These are phyloP conservation scores for Drosophila paracracens DNA, from an alignment of 2,888 invertebrate species.

Conservation along the genomic window DNA sequence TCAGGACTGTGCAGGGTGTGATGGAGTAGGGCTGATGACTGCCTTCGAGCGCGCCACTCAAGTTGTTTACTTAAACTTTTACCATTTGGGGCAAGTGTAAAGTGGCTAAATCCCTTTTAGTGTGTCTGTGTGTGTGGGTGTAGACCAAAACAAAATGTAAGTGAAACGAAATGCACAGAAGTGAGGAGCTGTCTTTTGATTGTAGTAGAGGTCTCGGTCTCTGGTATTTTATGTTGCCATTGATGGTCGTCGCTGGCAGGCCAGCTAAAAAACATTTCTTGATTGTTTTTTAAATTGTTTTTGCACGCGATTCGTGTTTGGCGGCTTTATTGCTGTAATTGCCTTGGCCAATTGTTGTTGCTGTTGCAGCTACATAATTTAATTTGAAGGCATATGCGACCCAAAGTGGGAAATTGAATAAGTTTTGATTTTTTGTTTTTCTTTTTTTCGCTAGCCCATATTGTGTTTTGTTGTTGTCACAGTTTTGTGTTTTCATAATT, in stretches of 20 bases:
- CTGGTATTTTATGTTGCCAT: conserved; percentile 65
- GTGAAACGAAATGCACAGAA: conserved; percentile 24
- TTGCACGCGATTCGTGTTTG: conserved; percentile 78
- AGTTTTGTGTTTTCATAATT: conserved; percentile 35
- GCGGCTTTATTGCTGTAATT: conserved; percentile 77
- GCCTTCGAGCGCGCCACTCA: conserved; percentile 63
- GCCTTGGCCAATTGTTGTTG: conserved; percentile 52
- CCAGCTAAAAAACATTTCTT: conserved; percentile 41
- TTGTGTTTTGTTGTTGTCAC: conserved; percentile 25
- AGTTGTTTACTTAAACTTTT: conserved; percentile 78
- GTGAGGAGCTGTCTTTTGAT: conserved; percentile 28
- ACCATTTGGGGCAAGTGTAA: conserved; percentile 76
- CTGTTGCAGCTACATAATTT: conserved; percentile 72
- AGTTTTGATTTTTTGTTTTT: conserved; percentile 60
- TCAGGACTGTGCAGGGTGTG: not conserved
- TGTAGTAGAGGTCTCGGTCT: conserved; percentile 51
- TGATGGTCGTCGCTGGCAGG: conserved; percentile 26
- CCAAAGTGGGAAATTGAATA: conserved; percentile 83
- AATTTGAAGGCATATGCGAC: conserved; percentile 76
- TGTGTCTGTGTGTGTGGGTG: conserved; percentile 41
- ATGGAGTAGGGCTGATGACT: not conserved
- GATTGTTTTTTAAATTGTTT: conserved; percentile 82
- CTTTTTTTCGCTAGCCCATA: not conserved
- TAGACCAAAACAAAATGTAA: conserved; percentile 24
- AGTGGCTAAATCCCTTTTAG: conserved; percentile 52